phyloP scores from a whole-genome alignment of 2,888 invertebrate genomes.

The Tryphoninae sp. region DNA sequence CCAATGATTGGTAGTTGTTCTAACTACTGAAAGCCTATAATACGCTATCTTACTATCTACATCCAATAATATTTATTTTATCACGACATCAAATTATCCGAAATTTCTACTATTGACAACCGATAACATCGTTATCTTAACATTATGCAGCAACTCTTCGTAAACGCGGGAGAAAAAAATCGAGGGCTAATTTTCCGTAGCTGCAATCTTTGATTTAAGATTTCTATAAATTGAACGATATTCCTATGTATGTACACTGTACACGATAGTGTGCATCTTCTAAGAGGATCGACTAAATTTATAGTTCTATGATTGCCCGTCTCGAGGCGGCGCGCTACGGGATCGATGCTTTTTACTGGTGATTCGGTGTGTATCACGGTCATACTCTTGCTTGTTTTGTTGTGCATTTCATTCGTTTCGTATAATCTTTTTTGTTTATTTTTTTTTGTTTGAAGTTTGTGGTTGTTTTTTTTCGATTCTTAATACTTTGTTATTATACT shows the following conservation, averaged over 20 bases:
- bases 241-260: conserved; percentile 1
- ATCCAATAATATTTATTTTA: too few relatives aligned
- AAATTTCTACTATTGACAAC: too few relatives aligned
- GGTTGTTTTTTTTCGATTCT: conserved; percentile 47
- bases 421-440: conserved; percentile 27
- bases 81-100: too few relatives aligned
- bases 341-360: conserved; percentile 52
- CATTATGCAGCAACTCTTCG: too few relatives aligned
- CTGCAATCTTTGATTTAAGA: neutral
- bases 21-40: too few relatives aligned
- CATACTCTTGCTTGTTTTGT: conserved; percentile 24
- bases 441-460: conserved; percentile 45
- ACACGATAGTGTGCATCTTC: conserved; percentile 17
- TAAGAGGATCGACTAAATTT: conserved; percentile 22
- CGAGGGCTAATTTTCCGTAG: conserved; percentile 25
- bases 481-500: conserved; percentile 71
- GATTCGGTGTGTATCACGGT: neutral
- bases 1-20: too few relatives aligned
- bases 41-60: too few relatives aligned
- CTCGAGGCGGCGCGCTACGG: conserved; percentile 50
- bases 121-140: too few relatives aligned
- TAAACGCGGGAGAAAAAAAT: neutral
- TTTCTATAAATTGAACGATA: conserved; percentile 20
- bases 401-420: conserved; percentile 18
- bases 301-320: conserved; percentile 34